A percentile compares a stretch with the other conserved stretches of the same genome.
Evolutionary conservation across 2,113 vertebrate genomes (phyloP).

Genomic region (Puffinus mauretanicus): DNA sequence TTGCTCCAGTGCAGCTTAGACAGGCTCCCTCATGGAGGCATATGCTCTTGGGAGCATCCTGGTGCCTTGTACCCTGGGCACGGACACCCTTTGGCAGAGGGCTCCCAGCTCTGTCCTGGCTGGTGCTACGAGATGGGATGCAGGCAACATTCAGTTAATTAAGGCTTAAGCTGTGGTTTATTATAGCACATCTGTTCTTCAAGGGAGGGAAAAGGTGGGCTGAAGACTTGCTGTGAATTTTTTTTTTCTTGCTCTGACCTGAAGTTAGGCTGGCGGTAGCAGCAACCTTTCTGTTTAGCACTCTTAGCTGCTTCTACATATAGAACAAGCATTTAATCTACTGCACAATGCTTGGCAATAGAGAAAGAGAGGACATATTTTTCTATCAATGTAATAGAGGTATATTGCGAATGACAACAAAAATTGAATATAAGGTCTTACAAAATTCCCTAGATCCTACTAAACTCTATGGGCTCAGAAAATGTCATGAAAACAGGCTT

Average conservation of each 20-base stretch:
- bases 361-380: not conserved
- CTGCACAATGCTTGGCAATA: not conserved
- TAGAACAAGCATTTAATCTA: not conserved
- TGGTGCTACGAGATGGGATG: not conserved
- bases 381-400: not conserved
- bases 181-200: not conserved
- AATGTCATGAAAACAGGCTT: constrained; percentile 1
- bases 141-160: not conserved
- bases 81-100: not conserved
- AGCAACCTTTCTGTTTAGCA: not conserved
- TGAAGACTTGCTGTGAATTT: not conserved
- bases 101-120: not conserved
- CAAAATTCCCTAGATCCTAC: not conserved
- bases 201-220: not conserved
- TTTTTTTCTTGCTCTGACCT: not conserved
- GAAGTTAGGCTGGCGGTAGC: not conserved
- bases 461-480: not conserved
- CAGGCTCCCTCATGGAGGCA: not conserved
- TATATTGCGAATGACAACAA: not conserved
- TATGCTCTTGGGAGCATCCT: fast-evolving
- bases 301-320: not conserved
- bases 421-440: not conserved
- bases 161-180: not conserved
- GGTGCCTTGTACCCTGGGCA: not conserved
- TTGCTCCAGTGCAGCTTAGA: not conserved